A percentile compares a stretch with the other conserved stretches of the same genome.
phyloP scores from a whole-genome alignment of 2,888 invertebrate genomes.

The Cyclophora punctaria region DNA sequence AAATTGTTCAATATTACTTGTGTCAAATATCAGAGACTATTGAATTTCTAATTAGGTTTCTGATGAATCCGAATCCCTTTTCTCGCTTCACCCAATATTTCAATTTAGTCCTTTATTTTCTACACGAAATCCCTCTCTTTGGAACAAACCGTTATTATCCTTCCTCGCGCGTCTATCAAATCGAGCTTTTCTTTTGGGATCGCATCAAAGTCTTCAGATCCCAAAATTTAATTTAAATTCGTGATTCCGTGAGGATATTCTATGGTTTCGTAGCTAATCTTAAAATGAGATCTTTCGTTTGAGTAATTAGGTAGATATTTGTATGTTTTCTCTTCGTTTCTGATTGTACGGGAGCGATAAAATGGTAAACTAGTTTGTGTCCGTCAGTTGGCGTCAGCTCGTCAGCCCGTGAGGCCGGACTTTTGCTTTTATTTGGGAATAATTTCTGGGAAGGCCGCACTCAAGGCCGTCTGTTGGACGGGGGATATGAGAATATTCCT shows the following conservation, averaged over 20 bases:
- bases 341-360: constrained; percentile 42
- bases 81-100: constrained; percentile 25
- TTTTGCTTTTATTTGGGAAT: constrained; percentile 53
- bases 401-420: constrained; percentile 30
- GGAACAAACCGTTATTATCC: constrained; percentile 32
- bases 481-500: constrained; percentile 28
- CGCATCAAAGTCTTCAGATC: constrained; percentile 29
- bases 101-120: constrained; percentile 30
- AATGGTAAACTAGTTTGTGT: constrained; percentile 45
- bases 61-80: neutral
- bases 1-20: too few relatives aligned
- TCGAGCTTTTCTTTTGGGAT: constrained; percentile 30
- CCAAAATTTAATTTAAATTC: constrained; percentile 33
- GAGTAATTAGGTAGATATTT: constrained; percentile 32
- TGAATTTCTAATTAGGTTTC: too few relatives aligned
- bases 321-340: constrained; percentile 25
- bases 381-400: constrained; percentile 26
- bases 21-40: too few relatives aligned
- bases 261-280: constrained; percentile 16
- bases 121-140: constrained; percentile 24
- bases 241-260: constrained; percentile 16
- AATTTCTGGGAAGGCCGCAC: constrained; percentile 57
- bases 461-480: constrained; percentile 48
- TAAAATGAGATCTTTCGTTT: constrained; percentile 29
- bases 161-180: constrained; percentile 27